Evolutionary conservation across 2,888 invertebrate species (phyloP), one percentile per base, ranked within the genome.

Genomic region (Spodoptera littoralis): DNA sequence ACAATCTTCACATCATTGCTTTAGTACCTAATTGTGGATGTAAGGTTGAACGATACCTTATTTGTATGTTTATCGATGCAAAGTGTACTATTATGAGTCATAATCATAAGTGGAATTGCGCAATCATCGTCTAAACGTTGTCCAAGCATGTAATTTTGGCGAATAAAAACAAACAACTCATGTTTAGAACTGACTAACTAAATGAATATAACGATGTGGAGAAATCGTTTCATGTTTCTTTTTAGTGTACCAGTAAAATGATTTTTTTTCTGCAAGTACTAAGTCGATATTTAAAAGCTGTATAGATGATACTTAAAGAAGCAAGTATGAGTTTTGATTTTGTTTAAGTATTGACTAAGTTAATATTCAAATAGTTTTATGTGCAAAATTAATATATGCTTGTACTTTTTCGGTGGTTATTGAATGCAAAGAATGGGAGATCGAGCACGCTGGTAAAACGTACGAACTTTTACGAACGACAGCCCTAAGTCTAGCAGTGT

Each of bases 21-120:
- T 73, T 72, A 68, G 51, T 66, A 30, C 65, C 57, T 74, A 66
- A 74, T 73, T 69, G 61, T 27, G 51, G 53, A 60, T 67, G 58
- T 79, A 77, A 80, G 81, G 69, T 64, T 81, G 84, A 82, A 85
- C 83, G 77, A 82, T 79, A 81, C 81, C 81, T 86, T 86, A 89
- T 89, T 88, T 85, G 84, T 87, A 83, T 85, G 84, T 87, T 88
- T 88, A 89, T 83, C 77, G 78, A 76, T 77, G 77, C 75, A 79
- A 83, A 79, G 80, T 87, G 84, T 85, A 86, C 83, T 74, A 92
- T 92, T 91, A 91, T 76, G 76, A 79, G 86, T 87, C 88, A 81
- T 90, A 90, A 90, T 87, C 80, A 81, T 86, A 82, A 84, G 79
- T 81, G 74, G 77, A 52, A 83, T 80, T 82, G 84, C 82, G 81